Evolutionary conservation across 2,888 invertebrate genomes (phyloP).

Genomic region (Epiblema foenella): DNA sequence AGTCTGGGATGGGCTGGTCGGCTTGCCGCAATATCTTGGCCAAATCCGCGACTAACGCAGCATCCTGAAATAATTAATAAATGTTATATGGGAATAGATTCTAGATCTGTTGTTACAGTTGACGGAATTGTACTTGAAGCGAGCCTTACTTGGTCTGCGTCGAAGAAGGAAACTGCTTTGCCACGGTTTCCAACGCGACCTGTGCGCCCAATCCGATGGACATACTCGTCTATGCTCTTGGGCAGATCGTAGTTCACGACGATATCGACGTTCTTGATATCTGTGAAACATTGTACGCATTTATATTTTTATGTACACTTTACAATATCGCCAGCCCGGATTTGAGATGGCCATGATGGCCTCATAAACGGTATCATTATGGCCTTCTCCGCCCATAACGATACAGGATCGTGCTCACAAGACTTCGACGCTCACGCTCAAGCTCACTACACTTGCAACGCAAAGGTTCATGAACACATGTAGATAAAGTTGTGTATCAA

Average conservation of each 20-base stretch:
- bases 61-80: slow-evolving; percentile 74
- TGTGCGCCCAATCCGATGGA: slow-evolving; percentile 97
- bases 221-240: slow-evolving; percentile 95
- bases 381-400: no score
- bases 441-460: no score
- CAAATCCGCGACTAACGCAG: slow-evolving; percentile 86
- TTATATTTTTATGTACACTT: background rate
- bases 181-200: slow-evolving; percentile 97
- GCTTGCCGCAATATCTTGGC: slow-evolving; percentile 91
- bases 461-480: no score
- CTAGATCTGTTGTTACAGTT: background rate
- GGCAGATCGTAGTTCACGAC: slow-evolving; percentile 98
- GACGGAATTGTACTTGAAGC: background rate
- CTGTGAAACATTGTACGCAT: slow-evolving; percentile 57
- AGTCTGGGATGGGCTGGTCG: slow-evolving; percentile 91
- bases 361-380: no score
- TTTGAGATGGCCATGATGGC: no score
- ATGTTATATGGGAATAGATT: background rate
- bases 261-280: slow-evolving; percentile 94
- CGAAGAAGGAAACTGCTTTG: slow-evolving; percentile 94
- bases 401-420: no score
- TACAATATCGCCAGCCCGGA: no score
- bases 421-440: no score
- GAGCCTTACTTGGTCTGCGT: slow-evolving; percentile 76
- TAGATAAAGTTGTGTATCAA: no score